Base-by-base conservation (phyloP, 2,797 vertebrate species). In the Micrastur ruficollis region DNA sequence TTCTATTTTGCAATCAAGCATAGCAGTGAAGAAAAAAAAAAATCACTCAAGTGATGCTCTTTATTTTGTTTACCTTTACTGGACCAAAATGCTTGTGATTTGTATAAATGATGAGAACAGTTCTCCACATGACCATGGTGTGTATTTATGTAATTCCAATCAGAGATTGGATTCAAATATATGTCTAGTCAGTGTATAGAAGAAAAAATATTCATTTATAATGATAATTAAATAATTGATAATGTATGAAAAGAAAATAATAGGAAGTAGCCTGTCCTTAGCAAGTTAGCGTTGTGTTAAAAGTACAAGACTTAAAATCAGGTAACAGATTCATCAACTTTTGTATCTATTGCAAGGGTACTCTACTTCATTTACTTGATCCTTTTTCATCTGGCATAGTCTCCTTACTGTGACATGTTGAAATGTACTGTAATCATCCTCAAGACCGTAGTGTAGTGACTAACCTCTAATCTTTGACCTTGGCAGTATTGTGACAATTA, bases 271-370 rank as follows among this genome's bases (percentile, higher is more conserved):
- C 4, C 23, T 18, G 32, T 52, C 47, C 50, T 66, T 63, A 67
- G 5, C 23, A 78, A 78, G 29, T 74, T 46, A 53, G 4, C 1
- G 2, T 46, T 4, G 0, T 40, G 14, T 63, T 74, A 44, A 32
- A 62, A 42, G 40, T 56, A 46, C 13, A 63, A 67, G 65, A 26
- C 5, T 82, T 66, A 17, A 75, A 58, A 29, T 26, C 32, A 26
- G 1, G 0, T 32, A 38, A 32, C 0, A 1, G 26, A 34, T 58
- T 84, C 11, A 44, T 27, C 0, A 1, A 32, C 29, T 15, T 67
- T 61, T 80, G 9, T 50, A 0, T 47, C 31, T 63, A 1, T 55
- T 86, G 21, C 12, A 42, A 38, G 29, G 32, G 6, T 34, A 36
- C 14, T 36, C 29, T 80, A 8, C 36, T 56, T 61, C 26, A 32